phyloP scores from a whole-genome alignment of 2,797 vertebrate species.

The Fundulus diaphanus region DNA sequence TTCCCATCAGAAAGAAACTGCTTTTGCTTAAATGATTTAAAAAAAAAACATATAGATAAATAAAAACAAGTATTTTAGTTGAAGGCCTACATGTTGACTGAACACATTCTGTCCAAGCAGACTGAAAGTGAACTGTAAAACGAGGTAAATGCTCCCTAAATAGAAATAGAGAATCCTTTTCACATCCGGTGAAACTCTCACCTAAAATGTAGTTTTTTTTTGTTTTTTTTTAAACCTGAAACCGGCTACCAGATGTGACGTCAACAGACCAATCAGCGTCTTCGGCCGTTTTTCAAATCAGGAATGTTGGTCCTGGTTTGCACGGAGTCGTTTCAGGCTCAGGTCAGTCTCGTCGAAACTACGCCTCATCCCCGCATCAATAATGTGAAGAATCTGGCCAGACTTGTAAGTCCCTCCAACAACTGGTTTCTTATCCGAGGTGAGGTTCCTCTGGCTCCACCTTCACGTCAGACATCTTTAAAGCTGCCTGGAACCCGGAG shows the following conservation, averaged over 20 bases:
- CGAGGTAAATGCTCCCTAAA: not conserved
- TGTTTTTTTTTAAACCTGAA: slow-evolving; percentile 25
- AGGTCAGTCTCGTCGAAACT: slow-evolving; percentile 78
- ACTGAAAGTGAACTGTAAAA: not conserved
- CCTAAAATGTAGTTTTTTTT: not conserved
- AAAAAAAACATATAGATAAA: too few relatives aligned
- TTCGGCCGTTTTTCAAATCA: slow-evolving; percentile 19
- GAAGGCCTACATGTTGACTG: not conserved
- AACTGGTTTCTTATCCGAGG: slow-evolving; percentile 63
- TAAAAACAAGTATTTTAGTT: too few relatives aligned
- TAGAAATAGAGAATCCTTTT: not conserved
- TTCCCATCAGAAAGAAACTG: too few relatives aligned
- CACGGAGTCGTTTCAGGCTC: slow-evolving; percentile 19
- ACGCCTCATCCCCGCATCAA: not conserved
- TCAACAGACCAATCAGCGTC: not conserved
- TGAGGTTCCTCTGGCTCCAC: slow-evolving; percentile 62
- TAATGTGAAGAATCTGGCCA: slow-evolving; percentile 70
- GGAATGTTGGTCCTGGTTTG: slow-evolving; percentile 21
- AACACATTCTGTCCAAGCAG: not conserved
- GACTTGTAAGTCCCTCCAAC: slow-evolving; percentile 44
- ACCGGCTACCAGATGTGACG: slow-evolving; percentile 35
- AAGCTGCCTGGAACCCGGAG: slow-evolving; percentile 15
- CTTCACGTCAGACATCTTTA: slow-evolving; percentile 47
- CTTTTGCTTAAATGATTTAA: too few relatives aligned
- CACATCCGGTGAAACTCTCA: slow-evolving; percentile 50